These are phyloP conservation scores for Saccostrea glomerata DNA, from an alignment of 1,140 invertebrate genomes.

Conservation along the genomic window DNA sequence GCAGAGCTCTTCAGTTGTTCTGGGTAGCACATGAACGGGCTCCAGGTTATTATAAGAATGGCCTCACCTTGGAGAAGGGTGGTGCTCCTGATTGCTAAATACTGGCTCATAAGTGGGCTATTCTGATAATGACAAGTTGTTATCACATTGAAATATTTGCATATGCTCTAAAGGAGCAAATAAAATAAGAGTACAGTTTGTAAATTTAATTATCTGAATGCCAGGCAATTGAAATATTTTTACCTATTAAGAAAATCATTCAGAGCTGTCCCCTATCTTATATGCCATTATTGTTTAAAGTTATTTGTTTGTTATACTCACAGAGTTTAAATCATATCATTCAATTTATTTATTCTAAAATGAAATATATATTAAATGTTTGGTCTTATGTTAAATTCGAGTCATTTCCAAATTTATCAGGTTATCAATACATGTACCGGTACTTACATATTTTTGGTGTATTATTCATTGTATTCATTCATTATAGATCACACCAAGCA, in stretches of 20 bases:
- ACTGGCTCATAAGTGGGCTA: background rate
- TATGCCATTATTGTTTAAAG: background rate
- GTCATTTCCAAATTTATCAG: no score
- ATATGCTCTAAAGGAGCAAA: background rate
- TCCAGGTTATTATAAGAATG: background rate
- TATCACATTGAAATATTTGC: background rate
- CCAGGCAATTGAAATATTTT: background rate
- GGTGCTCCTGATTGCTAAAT: background rate
- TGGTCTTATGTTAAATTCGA: no score
- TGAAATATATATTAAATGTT: no score
- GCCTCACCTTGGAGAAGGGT: conserved; percentile 18
- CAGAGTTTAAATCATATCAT: no score
- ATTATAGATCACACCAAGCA: no score
- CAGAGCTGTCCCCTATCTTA: background rate
- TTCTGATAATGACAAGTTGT: background rate
- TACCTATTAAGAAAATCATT: background rate
- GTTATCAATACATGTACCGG: no score
- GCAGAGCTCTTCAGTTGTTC: background rate
- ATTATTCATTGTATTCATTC: no score
- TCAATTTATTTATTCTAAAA: no score
- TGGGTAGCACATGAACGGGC: background rate
- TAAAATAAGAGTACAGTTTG: background rate
- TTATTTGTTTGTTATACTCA: background rate
- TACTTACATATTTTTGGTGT: no score
- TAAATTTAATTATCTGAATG: background rate